These are phyloP conservation scores for Furcifer pardalis DNA, from an alignment of 2,797 vertebrate genomes.

Conservation along the genomic window DNA sequence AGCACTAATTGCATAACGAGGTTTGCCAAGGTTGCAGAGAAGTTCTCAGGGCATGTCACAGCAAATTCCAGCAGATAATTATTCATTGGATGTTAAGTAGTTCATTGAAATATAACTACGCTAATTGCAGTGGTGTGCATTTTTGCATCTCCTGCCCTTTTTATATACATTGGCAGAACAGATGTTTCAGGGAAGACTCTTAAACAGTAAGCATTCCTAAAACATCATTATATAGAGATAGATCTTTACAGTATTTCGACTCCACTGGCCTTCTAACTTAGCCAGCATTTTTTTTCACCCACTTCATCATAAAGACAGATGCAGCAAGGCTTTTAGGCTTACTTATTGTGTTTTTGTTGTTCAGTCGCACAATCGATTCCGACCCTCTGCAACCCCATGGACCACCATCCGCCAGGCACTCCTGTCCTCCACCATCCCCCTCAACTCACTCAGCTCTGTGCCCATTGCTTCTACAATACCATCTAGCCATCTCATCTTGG, in stretches of 20 bases:
- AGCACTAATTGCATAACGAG: conserved; percentile 39
- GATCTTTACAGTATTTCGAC: background rate
- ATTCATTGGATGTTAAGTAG: background rate
- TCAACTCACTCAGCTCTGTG: too few relatives aligned
- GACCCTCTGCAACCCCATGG: too few relatives aligned
- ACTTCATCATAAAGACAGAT: background rate
- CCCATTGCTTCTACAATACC: too few relatives aligned
- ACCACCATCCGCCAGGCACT: too few relatives aligned
- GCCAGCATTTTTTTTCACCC: background rate
- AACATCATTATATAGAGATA: background rate
- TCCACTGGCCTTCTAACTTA: background rate
- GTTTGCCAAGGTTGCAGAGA: conserved; percentile 43
- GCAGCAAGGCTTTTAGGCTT: background rate
- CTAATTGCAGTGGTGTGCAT: background rate
- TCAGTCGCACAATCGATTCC: too few relatives aligned
- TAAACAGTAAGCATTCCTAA: background rate
- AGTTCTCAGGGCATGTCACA: conserved; percentile 27
- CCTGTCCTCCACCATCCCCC: too few relatives aligned
- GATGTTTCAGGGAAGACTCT: background rate
- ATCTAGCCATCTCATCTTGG: too few relatives aligned
- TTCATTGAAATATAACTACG: background rate
- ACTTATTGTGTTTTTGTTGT: too few relatives aligned
- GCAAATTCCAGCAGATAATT: conserved; percentile 28
- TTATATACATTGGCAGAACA: background rate
- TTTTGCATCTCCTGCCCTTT: background rate